Conservation (phyloP, 1,140 invertebrate genomes). For the Papilio glaucus region DNA sequence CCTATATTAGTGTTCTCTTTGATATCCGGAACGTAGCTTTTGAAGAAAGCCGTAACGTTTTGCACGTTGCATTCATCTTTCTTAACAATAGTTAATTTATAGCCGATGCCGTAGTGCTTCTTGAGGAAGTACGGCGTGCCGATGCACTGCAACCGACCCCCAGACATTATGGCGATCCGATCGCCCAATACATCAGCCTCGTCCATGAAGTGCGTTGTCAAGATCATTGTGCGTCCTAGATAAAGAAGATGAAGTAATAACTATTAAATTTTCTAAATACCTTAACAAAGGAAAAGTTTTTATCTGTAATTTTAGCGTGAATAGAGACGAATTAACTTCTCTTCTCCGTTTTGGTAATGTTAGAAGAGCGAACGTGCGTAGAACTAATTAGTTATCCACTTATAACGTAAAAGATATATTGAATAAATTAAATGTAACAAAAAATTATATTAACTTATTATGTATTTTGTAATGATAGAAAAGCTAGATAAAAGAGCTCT, state of each 20-base stretch:
- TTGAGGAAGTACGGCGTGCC: constrained; percentile 84
- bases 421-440: too few species aligned
- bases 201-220: constrained; percentile 99
- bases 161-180: constrained; percentile 95
- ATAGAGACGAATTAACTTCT: too few species aligned
- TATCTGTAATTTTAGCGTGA: too few species aligned
- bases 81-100: constrained; percentile 76
- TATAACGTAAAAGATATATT: too few species aligned
- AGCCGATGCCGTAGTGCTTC: constrained; percentile 80
- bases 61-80: constrained; percentile 81
- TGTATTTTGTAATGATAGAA: too few species aligned
- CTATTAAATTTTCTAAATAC: too few species aligned
- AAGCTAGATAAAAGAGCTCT: too few species aligned
- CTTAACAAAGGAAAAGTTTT: too few species aligned
- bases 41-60: constrained; percentile 83
- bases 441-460: too few species aligned
- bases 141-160: constrained; percentile 90
- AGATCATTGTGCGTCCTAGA: constrained; percentile 90
- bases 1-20: constrained; percentile 76
- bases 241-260: constrained; percentile 41
- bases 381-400: too few species aligned
- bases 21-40: constrained; percentile 84
- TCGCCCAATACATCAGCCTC: constrained; percentile 98
- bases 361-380: too few species aligned
- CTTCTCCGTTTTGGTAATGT: too few species aligned